Base-by-base conservation (phyloP, 2,797 vertebrate genomes). In the Phataginus tetradactyla region DNA sequence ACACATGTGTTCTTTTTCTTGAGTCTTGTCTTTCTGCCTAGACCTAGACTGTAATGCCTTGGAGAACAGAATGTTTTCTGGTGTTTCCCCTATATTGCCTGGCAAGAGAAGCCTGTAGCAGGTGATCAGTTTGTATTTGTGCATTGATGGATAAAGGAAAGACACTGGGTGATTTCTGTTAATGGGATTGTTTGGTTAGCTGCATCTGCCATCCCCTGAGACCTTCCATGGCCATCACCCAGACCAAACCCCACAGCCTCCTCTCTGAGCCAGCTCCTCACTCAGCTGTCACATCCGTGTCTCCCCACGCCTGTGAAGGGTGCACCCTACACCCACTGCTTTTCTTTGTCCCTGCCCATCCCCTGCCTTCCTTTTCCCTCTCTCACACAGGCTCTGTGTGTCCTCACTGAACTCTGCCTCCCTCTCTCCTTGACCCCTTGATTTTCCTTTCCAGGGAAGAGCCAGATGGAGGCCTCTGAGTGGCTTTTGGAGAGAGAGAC, bases 271-370 rank as follows among this genome's bases (percentile, higher is more conserved):
- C 12, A 0, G 34, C 32, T 45, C 45, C 59, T 80, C 20, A 34
- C 49, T 86, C 34, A 4, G n/a, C 1, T 20, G 32, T 27, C 55
- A 27, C 23, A 42, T 7, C 1, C 6, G 27, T 2, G 5, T 49
- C 29, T 66, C 34, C 86, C 32, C 23, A 18, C 1, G 32, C 11
- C 5, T 7, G 51, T 21, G 39, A 8, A 39, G 27, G 87, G n/a
- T 12, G 0, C 5, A 12, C 13, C 20, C 6, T 1, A 2, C 5
- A 23, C 5, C 45, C 49, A 21, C 39, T 45, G 66, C 6, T 21
- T 45, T 23, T 37, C 61, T 25, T 5, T n/a, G 59, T 69, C 51
- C 68, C 74, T 18, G 17, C 64, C 39, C 8, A 1, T 9, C 6
- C 13, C 25, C 7, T 39, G 3, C 27, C 59, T n/a, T 37, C 42